Evolutionary conservation across 2,113 vertebrate species (phyloP).

Genomic region (Podarcis muralis): DNA sequence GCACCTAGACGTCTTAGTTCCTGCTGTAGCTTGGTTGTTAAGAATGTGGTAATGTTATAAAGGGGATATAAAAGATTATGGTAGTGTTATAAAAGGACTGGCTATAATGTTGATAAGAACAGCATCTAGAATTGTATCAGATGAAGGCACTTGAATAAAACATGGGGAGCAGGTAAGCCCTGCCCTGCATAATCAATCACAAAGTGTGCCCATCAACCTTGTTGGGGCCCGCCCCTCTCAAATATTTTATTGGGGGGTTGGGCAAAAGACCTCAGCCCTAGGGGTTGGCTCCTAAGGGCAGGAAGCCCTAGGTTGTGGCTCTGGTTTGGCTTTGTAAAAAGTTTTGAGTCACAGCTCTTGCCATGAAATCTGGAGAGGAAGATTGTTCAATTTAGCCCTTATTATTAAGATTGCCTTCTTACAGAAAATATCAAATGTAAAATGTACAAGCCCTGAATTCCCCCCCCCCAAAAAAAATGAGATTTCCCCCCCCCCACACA

Average conservation of each 20-base stretch:
- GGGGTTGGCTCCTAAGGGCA: neutral
- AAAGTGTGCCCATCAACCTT: too few species aligned
- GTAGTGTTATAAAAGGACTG: neutral
- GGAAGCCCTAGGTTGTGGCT: neutral
- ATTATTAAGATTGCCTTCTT: neutral
- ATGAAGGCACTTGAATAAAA: neutral
- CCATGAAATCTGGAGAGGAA: neutral
- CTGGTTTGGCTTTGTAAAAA: neutral
- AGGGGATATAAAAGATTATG: neutral
- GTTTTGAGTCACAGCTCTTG: neutral
- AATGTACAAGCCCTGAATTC: too few species aligned
- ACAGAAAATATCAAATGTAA: neutral
- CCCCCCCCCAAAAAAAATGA: neutral
- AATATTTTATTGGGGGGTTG: too few species aligned
- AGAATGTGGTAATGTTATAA: neutral
- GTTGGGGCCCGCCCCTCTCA: too few species aligned
- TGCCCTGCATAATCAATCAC: too few species aligned
- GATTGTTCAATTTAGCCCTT: neutral
- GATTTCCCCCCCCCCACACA: neutral
- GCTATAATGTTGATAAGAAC: neutral
- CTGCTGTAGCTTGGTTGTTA: neutral
- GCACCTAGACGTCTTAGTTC: neutral
- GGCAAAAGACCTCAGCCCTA: too few species aligned
- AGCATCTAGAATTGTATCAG: neutral
- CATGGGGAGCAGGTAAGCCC: too few species aligned